These are phyloP conservation scores for Microtus pennsylvanicus DNA, from an alignment of 2,113 vertebrate genomes.

Conservation along the genomic window DNA sequence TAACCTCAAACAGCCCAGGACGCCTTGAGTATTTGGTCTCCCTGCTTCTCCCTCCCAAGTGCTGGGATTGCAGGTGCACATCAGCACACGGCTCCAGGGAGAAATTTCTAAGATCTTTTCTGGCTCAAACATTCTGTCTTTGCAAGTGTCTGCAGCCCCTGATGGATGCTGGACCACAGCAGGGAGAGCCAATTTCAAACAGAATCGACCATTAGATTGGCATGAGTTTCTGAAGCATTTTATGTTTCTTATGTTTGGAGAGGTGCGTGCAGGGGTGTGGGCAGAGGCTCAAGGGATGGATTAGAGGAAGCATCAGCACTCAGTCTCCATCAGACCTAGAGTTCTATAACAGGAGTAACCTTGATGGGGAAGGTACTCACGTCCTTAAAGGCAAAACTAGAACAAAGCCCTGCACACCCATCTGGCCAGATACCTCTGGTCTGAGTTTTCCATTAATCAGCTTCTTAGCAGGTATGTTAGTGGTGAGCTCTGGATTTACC, in stretches of 20 bases:
- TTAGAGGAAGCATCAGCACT: neutral
- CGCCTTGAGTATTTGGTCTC: neutral
- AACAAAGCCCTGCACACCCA: neutral
- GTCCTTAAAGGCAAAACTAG: neutral
- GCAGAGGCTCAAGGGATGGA: neutral
- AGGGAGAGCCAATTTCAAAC: slow-evolving; percentile 16
- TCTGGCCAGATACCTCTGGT: neutral
- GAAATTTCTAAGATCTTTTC: neutral
- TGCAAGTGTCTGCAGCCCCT: neutral
- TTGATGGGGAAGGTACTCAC: neutral
- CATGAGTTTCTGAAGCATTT: neutral
- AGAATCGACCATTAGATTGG: neutral
- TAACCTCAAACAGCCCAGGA: neutral
- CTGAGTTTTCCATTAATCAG: neutral
- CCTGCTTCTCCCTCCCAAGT: neutral
- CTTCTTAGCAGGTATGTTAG: neutral
- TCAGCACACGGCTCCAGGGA: neutral
- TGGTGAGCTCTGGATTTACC: neutral
- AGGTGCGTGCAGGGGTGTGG: neutral
- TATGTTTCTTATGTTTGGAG: neutral
- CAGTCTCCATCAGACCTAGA: neutral
- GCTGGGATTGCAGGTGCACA: neutral
- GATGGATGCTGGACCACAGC: neutral
- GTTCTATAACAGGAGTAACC: neutral
- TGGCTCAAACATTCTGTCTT: neutral